These are phyloP conservation scores for Sebastiscus tertius DNA, from an alignment of 2,797 vertebrate species.

Conservation along the genomic window DNA sequence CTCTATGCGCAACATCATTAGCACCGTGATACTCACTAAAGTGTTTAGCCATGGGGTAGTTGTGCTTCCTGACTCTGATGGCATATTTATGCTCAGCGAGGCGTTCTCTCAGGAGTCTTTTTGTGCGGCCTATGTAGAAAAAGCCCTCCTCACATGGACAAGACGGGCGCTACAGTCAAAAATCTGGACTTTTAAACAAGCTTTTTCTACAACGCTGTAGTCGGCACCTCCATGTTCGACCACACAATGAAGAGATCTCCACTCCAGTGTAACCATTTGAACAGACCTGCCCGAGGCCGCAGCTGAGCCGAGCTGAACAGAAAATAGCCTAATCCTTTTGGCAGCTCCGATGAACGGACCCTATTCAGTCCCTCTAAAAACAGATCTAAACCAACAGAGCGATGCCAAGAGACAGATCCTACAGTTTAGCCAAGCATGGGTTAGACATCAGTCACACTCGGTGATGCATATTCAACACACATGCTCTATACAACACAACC, in stretches of 20 bases:
- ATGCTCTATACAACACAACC: conserved; percentile 9
- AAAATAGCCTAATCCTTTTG: conserved; percentile 81
- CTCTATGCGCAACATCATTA: too few species aligned
- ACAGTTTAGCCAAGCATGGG: conserved; percentile 49
- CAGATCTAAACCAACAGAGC: conserved; percentile 58
- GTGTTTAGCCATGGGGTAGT: too few species aligned
- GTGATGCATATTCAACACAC: conserved; percentile 37
- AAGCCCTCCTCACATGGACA: too few species aligned
- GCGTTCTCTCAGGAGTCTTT: too few species aligned
- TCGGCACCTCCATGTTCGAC: conserved; percentile 26
- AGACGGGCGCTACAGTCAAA: too few species aligned
- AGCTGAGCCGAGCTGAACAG: conserved; percentile 67
- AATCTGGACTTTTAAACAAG: neutral
- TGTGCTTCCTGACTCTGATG: too few species aligned
- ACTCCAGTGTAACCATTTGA: conserved; percentile 59
- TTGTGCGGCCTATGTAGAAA: too few species aligned
- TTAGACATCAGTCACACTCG: conserved; percentile 51
- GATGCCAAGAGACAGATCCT: conserved; percentile 43
- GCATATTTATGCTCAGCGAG: too few species aligned
- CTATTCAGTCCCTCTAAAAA: conserved; percentile 63
- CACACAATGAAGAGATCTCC: conserved; percentile 52
- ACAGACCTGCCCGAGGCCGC: conserved; percentile 71
- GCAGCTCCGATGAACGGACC: conserved; percentile 61
- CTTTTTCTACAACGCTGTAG: neutral
- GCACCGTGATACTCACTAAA: too few species aligned